Percentiles rank a stretch among this genome's conserved stretches.
phyloP scores from a whole-genome alignment of 2,113 vertebrate species.

The Chaetodon auriga region DNA sequence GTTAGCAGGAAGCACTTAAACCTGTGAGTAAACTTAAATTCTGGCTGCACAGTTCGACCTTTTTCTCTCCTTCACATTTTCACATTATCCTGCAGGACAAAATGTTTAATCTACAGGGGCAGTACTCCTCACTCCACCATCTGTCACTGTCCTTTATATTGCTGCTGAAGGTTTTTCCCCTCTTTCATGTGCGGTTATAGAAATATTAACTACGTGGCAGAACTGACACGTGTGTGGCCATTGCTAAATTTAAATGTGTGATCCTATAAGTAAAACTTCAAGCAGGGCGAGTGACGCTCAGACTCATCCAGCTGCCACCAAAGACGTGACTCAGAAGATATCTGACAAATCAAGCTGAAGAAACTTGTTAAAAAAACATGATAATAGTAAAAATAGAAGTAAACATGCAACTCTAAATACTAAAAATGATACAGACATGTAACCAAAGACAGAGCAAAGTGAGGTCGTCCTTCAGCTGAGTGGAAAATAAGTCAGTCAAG shows the following conservation, averaged over 20 bases:
- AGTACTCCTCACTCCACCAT: background rate
- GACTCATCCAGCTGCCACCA: background rate
- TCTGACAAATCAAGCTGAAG: background rate
- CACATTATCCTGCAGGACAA: background rate
- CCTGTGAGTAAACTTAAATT: background rate
- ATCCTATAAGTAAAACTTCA: conserved; percentile 48
- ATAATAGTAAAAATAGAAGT: background rate
- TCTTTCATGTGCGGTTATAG: conserved; percentile 69
- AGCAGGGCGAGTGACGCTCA: background rate
- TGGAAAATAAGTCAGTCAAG: conserved; percentile 16
- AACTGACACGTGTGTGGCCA: conserved; percentile 69
- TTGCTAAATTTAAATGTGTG: conserved; percentile 65
- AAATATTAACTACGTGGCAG: conserved; percentile 77
- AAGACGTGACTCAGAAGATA: background rate
- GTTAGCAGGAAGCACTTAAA: background rate
- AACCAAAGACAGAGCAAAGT: background rate
- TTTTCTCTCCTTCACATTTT: background rate
- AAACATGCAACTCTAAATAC: background rate
- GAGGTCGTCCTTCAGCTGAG: background rate
- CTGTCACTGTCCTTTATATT: conserved; percentile 43
- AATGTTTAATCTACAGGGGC: background rate
- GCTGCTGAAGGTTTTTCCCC: conserved; percentile 52
- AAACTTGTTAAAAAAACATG: background rate
- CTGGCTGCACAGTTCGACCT: no score
- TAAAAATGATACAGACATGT: background rate